Base-by-base conservation (phyloP, 2,888 invertebrate species). In the Shargacucullia verbasci region DNA sequence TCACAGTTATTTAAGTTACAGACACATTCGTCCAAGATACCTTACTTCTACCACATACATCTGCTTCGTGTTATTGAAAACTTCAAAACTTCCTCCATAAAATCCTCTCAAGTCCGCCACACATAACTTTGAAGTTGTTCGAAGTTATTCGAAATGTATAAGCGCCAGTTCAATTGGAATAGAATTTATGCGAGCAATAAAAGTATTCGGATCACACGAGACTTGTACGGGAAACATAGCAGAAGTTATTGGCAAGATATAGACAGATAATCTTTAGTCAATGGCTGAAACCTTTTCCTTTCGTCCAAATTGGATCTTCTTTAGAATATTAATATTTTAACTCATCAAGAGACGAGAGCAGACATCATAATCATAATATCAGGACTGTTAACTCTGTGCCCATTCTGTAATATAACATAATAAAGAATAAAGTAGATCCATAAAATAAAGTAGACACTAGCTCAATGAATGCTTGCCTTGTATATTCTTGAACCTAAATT, bases 101-200 rank as follows among this genome's bases (percentile, higher is more conserved):
- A 57, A 69, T 53, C 48, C 35, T 35, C 7, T 35, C 9, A 38
- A 70, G 38, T 66, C 50, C 20, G 2, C 14, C 40, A 20, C 40
- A 31, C 57, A 40, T 41, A 45, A 49, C 39, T 27, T 15, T 13
- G 15, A 29, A 66, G 29, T 58, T 64, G 37, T 57, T 44, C 43
- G 12, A 60, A 57, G 47, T 50, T 58, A 58, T 55, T 53, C 53
- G 15, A 55, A 52, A 54, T 58, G 59, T 65, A n/a, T 40, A 60
- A 57, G 35, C 39, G 47, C 37, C 20, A 58, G 61, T 59, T 54
- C 69, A 44, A 56, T 64, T 54, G 53, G 50, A 59, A 52, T 56
- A 61, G 43, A 73, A 65, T 69, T 61, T 69, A 69, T 61, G 54
- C 41, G 25, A 61, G 54, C 43, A 69, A 72, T 72, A 61, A 64